Conservation (phyloP, 2,888 invertebrate genomes). For the Aspidiotus rigidus region DNA sequence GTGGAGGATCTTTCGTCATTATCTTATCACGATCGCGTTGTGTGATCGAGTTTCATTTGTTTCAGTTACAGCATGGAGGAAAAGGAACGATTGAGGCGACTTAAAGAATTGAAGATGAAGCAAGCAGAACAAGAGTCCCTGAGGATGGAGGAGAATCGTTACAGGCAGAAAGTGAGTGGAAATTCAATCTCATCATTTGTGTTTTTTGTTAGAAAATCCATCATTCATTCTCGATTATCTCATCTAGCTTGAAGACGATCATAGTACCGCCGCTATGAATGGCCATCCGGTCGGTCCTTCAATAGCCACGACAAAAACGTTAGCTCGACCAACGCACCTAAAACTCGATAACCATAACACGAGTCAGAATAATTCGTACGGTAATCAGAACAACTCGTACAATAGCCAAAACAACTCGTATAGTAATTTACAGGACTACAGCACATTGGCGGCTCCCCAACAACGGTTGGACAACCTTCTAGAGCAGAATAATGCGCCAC, state of each 20-base stretch:
- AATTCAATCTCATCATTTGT: not conserved
- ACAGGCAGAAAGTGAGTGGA: constrained; percentile 37
- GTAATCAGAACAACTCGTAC: not conserved
- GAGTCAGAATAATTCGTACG: not conserved
- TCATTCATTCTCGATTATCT: not conserved
- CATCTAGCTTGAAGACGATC: constrained; percentile 11
- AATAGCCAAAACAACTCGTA: constrained; percentile 14
- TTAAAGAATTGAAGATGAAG: constrained; percentile 50
- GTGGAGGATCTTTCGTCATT: not conserved
- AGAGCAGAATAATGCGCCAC: constrained; percentile 45
- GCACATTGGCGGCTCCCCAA: constrained; percentile 34
- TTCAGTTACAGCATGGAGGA: constrained; percentile 42
- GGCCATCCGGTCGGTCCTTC: not conserved
- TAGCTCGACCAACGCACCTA: constrained; percentile 35
- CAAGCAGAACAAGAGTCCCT: constrained; percentile 49
- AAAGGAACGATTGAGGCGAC: constrained; percentile 46
- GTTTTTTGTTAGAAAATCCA: not conserved
- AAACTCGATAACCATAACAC: constrained; percentile 29
- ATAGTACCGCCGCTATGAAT: constrained; percentile 5
- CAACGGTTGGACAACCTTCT: constrained; percentile 37
- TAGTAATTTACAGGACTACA: constrained; percentile 15
- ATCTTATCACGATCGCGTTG: not conserved
- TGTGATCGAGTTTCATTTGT: not conserved
- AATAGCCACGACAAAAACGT: constrained; percentile 5
- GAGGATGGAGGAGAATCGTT: constrained; percentile 45